phyloP scores from a whole-genome alignment of 2,113 vertebrate species.

The Sphyrna mokarran region DNA sequence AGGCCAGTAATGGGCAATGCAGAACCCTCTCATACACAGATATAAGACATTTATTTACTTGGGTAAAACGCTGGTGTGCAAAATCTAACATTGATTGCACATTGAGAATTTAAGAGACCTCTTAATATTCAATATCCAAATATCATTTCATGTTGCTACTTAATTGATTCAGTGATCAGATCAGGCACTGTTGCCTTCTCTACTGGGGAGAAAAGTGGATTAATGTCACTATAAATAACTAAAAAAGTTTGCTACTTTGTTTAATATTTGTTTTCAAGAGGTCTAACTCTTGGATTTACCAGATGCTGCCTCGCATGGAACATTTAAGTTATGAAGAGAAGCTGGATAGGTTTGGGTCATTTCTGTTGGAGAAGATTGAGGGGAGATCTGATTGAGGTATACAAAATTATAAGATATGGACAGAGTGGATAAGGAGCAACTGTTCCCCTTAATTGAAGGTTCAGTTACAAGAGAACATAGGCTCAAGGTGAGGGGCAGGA shows the following conservation, averaged over 20 bases:
- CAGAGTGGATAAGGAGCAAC: too few species aligned
- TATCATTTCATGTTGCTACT: background rate
- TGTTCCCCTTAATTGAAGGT: too few species aligned
- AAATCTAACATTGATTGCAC: background rate
- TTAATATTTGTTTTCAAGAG: constrained; percentile 14
- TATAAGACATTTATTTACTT: background rate
- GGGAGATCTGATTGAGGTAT: too few species aligned
- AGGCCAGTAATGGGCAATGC: background rate
- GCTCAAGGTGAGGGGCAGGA: too few species aligned
- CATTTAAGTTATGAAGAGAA: too few species aligned
- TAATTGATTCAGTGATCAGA: background rate
- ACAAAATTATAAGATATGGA: too few species aligned
- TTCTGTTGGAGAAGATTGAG: too few species aligned
- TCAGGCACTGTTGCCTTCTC: background rate
- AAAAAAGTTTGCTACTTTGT: background rate
- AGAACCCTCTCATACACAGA: background rate
- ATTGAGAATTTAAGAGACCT: background rate
- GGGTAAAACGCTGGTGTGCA: background rate
- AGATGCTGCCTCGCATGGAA: too few species aligned
- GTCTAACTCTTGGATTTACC: too few species aligned
- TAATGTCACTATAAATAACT: background rate
- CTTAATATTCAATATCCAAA: background rate
- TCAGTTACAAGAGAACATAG: too few species aligned
- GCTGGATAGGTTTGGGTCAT: too few species aligned
- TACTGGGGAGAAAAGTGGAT: background rate